Evolutionary conservation across 2,888 invertebrate species (phyloP).

Genomic region (Aphidoletes aphidimyza): DNA sequence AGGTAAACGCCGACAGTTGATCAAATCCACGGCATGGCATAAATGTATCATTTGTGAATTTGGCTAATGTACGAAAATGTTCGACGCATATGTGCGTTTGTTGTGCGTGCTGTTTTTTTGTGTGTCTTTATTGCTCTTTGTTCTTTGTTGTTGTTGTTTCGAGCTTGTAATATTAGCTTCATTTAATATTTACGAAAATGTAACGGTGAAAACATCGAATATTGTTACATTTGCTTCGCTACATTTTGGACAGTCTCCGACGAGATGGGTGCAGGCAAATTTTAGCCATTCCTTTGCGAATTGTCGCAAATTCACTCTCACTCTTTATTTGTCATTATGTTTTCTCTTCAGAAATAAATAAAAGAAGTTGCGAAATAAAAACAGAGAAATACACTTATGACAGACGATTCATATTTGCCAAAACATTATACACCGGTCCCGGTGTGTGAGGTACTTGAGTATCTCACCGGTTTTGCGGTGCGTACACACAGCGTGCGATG

Average conservation of each 20-base stretch:
- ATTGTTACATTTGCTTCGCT: neutral
- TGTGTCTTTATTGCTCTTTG: too few relatives aligned
- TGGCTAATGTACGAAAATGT: constrained; percentile 7
- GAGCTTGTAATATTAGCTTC: constrained; percentile 5
- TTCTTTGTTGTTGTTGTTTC: too few relatives aligned
- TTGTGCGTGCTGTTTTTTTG: too few relatives aligned
- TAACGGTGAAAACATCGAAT: neutral
- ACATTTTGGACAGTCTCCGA: neutral
- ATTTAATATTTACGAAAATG: constrained; percentile 35
- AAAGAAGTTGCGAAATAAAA: neutral
- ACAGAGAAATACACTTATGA: constrained; percentile 33
- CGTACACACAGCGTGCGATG: too few relatives aligned
- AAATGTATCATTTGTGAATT: neutral
- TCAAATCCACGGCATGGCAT: neutral
- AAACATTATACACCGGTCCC: too few relatives aligned
- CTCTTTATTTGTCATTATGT: too few relatives aligned
- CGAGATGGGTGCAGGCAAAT: too few relatives aligned
- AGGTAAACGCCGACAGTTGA: constrained; percentile 8
- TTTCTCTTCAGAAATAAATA: neutral
- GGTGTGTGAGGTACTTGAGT: too few relatives aligned
- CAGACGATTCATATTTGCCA: neutral
- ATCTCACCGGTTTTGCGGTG: too few relatives aligned
- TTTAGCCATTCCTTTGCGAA: neutral
- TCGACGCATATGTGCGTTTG: neutral
- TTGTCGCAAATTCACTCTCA: neutral